These are phyloP conservation scores for Microctenopoma lineatum DNA, from an alignment of 2,797 vertebrate genomes.

Conservation along the genomic window DNA sequence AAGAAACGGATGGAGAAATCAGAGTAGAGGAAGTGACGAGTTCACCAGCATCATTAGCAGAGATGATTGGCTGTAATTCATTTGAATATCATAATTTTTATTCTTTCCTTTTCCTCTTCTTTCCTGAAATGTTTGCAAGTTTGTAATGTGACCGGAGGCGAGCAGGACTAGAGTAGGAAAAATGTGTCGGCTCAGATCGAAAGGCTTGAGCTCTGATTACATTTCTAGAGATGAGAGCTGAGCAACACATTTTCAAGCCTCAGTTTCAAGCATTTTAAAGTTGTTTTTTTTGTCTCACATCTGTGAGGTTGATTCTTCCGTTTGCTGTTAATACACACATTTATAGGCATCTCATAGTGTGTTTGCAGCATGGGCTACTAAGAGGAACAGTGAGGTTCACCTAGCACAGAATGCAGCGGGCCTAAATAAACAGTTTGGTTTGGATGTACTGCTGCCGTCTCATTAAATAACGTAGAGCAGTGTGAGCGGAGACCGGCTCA, in stretches of 20 bases:
- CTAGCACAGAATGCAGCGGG: constrained; percentile 18
- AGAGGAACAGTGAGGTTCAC: constrained; percentile 11
- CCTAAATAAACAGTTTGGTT: constrained; percentile 52
- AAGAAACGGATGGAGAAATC: constrained; percentile 72
- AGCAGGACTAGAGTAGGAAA: constrained; percentile 4
- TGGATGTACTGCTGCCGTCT: constrained; percentile 40
- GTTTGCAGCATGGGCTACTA: constrained; percentile 6
- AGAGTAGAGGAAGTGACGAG: background rate
- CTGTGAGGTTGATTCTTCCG: background rate
- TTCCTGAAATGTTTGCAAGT: background rate
- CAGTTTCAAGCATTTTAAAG: no score
- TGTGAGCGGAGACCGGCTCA: constrained; percentile 14
- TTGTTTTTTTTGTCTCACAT: background rate
- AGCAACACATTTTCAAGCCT: background rate
- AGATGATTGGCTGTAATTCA: background rate
- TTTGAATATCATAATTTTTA: constrained; percentile 3
- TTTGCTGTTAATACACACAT: background rate
- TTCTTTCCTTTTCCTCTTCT: no score
- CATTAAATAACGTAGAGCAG: constrained; percentile 54
- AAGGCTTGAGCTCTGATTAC: constrained; percentile 14
- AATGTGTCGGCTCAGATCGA: constrained; percentile 19
- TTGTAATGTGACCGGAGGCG: constrained; percentile 9
- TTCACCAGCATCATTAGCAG: background rate
- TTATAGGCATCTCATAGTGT: background rate
- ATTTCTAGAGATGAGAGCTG: constrained; percentile 5